Conservation (phyloP, 2,888 invertebrate genomes). For the Eurois occulta region DNA sequence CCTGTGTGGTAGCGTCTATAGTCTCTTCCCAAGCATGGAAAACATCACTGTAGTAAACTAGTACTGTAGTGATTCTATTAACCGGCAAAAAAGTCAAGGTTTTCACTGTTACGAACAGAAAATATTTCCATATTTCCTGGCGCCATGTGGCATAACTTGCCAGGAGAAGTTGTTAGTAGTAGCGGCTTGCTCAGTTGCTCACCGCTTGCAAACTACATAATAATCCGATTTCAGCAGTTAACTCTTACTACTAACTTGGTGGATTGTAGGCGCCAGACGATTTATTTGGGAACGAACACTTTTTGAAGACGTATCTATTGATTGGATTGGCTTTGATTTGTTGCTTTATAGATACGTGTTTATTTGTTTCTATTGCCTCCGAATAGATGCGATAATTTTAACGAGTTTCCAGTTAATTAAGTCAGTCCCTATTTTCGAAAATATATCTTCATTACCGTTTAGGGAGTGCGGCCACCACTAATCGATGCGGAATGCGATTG, state of each 20-base stretch:
- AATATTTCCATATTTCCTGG: conserved; percentile 20
- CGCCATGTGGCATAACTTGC: conserved; percentile 45
- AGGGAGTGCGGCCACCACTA: not conserved
- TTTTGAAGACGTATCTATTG: not conserved
- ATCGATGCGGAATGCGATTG: not conserved
- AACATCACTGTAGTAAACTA: not conserved
- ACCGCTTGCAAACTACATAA: conserved; percentile 49
- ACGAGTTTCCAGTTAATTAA: not conserved
- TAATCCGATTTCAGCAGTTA: conserved; percentile 58
- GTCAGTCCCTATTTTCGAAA: not conserved
- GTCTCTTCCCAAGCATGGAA: not conserved
- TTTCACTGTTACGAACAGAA: conserved; percentile 4
- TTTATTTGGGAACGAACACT: conserved; percentile 10
- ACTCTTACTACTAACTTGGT: conserved; percentile 34
- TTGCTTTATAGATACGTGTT: conserved; percentile 13
- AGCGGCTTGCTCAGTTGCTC: conserved; percentile 31
- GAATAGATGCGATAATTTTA: not conserved
- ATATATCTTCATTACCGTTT: not conserved
- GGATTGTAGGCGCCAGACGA: conserved; percentile 23
- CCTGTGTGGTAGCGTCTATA: not conserved
- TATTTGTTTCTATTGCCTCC: not conserved
- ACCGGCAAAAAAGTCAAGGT: conserved; percentile 1
- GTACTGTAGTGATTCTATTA: not conserved
- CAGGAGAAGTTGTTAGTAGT: conserved; percentile 45
- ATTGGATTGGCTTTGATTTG: conserved; percentile 23